phyloP scores from a whole-genome alignment of 2,113 vertebrate species.

The Thunnus maccoyii region DNA sequence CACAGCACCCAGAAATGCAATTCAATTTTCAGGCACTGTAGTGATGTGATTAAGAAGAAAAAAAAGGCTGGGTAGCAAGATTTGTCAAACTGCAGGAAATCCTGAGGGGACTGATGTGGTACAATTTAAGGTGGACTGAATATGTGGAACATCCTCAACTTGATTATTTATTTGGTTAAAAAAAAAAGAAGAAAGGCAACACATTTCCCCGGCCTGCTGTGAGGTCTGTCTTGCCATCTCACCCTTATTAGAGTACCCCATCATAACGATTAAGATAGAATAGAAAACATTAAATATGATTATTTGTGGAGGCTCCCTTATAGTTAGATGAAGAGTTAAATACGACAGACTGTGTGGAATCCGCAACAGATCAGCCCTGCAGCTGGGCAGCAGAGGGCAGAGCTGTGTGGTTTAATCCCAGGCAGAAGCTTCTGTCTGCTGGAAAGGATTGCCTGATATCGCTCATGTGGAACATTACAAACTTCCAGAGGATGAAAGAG shows the following conservation, averaged over 20 bases:
- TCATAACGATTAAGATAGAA: not conserved
- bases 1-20: slow-evolving; percentile 49
- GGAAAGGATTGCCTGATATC: slow-evolving; percentile 8
- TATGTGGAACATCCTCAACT: not conserved
- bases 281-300: slow-evolving; percentile 10
- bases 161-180: slow-evolving; percentile 1
- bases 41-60: slow-evolving; percentile 57
- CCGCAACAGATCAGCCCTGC: slow-evolving; percentile 10
- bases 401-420: slow-evolving; percentile 40
- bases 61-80: slow-evolving; percentile 15
- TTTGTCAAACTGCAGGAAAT: slow-evolving; percentile 48
- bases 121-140: slow-evolving; percentile 20
- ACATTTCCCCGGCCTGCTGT: not conserved
- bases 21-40: slow-evolving; percentile 57
- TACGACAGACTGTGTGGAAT: not conserved
- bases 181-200: not conserved
- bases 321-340: slow-evolving; percentile 1
- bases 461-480: not conserved
- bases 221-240: not conserved
- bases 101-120: not conserved
- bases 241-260: slow-evolving; percentile 2
- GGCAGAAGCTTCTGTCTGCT: not conserved
- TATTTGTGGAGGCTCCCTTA: not conserved
- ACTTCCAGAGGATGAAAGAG: not conserved
- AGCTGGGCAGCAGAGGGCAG: slow-evolving; percentile 64